Base-by-base conservation (phyloP, 53 echinoderm and acorn worm species). In the Echinarachnius parma region DNA sequence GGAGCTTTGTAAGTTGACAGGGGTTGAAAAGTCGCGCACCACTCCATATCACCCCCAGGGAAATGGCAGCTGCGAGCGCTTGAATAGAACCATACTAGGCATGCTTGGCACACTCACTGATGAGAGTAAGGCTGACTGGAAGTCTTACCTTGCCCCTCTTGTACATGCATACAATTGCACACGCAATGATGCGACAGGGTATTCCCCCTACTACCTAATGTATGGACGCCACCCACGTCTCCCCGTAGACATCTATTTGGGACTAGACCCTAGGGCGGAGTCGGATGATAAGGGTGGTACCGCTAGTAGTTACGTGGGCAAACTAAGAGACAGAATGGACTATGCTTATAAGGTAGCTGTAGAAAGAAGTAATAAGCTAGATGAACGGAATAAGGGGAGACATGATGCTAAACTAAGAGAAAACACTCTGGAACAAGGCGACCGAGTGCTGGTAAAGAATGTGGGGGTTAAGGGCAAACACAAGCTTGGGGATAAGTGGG, bases 91-190 rank as follows among this genome's bases (percentile, higher is more conserved):
- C 3, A 18, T 86, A 9, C 68, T 80, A 0, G 44, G 53, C 16
- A 87, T 87, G 81, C 31, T 82, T 0, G 78, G 78, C 0, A 78
- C 82, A 2, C 60, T 82, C 0, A 28, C 55, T 5, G 59, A 76
- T 0, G 61, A 80, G 3, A 30, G 80, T 37, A 75, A 79, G 37
- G 8, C 1, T 1, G 74, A 87, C 27, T 87, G 82, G 78, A 86
- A 86, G 46, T 67, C 68, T 52, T 55, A 86, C 47, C 55, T 86
- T 1, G 61, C 70, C 11, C 70, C 81, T 0, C 68, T 86, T 21
- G 46, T 81, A 1, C 86, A 86, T 63, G 86, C 86, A 0, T 81
- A 86, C 34, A 86, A 86, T 21, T 76, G 76, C 31, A 79, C 84
- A 0, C 37, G 31, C 0, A 59, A 87, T 46, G 66, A 75, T 21